Percentiles rank a stretch among this genome's conserved stretches.
Evolutionary conservation across 2,797 vertebrate species (phyloP).

Genomic region (Acanthurus leucopareius): DNA sequence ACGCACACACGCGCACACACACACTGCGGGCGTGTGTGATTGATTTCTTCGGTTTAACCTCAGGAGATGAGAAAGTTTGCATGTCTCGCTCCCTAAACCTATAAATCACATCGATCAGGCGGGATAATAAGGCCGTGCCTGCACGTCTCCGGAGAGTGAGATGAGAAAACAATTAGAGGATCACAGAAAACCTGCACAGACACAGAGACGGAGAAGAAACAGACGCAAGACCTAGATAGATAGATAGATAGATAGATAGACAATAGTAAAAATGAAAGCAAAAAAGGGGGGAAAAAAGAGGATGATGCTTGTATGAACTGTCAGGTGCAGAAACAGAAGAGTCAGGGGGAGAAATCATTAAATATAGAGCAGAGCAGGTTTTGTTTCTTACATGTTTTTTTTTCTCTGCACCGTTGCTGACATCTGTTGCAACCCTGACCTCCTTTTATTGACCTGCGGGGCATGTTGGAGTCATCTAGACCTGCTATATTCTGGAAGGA

Average conservation of each 20-base stretch:
- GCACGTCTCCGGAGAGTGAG: conserved; percentile 62
- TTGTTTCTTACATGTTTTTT: neutral
- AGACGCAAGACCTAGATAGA: conserved; percentile 43
- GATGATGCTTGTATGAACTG: conserved; percentile 16
- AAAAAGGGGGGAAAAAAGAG: neutral
- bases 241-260: conserved; percentile 5
- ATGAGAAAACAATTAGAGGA: conserved; percentile 74
- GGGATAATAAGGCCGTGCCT: conserved; percentile 71
- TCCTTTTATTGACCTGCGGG: conserved; percentile 15
- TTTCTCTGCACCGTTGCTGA: conserved; percentile 8
- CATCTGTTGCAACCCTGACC: conserved; percentile 28
- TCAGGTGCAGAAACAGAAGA: conserved; percentile 35
- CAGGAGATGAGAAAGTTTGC: conserved; percentile 75
- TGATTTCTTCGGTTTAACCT: conserved; percentile 73
- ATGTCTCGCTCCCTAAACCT: conserved; percentile 71
- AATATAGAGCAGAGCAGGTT: conserved; percentile 18
- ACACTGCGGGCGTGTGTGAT: conserved; percentile 47
- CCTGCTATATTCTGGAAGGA: neutral
- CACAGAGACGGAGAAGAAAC: conserved; percentile 22
- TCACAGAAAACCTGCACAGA: conserved; percentile 39
- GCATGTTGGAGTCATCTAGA: neutral
- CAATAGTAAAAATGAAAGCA: neutral
- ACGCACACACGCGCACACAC: conserved; percentile 20
- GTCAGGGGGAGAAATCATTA: conserved; percentile 24
- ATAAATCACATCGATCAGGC: conserved; percentile 78